Conservation (phyloP, 2,797 vertebrate genomes). For the Limosa lapponica region DNA sequence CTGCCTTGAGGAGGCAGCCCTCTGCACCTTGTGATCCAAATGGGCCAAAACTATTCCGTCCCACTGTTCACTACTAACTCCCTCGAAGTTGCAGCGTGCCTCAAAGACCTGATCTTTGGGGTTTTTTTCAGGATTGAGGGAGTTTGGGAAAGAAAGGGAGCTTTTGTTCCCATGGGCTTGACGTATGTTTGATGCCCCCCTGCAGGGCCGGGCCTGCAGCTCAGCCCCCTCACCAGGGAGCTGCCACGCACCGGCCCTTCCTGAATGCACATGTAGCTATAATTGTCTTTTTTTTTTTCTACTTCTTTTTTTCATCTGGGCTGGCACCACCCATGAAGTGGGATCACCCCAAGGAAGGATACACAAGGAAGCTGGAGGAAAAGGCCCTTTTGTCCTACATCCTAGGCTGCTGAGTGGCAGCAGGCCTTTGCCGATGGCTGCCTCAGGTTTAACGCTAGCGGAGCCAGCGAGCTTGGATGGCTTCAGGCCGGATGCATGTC, state of each 20-base stretch:
- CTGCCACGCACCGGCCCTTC: not conserved
- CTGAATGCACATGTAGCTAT: fast-evolving
- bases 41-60: not conserved
- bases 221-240: fast-evolving
- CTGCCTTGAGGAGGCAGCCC: not conserved
- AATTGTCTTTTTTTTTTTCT: not conserved
- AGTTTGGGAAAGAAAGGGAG: not conserved
- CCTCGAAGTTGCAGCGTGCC: not conserved
- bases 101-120: not conserved
- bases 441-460: not conserved
- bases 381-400: not conserved
- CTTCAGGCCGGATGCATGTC: fast-evolving
- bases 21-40: not conserved
- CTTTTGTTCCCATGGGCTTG: not conserved
- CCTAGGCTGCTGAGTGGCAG: not conserved
- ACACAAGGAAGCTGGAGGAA: not conserved
- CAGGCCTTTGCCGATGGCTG: fast-evolving
- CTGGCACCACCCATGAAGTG: not conserved
- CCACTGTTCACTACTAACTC: not conserved
- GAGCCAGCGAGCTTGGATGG: not conserved
- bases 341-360: not conserved
- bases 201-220: fast-evolving
- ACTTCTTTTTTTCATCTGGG: not conserved
- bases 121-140: not conserved
- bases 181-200: not conserved